Conservation (phyloP, 23 tunicate species). For the Aplidium turbinatum region DNA sequence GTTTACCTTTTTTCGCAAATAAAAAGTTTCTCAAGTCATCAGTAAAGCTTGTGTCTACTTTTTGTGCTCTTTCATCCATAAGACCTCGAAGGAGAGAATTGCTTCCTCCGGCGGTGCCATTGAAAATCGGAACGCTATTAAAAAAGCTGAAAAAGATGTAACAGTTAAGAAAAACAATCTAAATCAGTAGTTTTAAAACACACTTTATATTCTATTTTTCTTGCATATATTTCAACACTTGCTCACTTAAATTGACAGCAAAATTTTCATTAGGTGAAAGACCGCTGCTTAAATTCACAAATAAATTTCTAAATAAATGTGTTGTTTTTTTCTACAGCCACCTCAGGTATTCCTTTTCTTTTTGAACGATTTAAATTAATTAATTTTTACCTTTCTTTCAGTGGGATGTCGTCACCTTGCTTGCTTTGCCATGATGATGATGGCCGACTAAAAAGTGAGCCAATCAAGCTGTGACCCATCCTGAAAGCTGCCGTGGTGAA, state of each 20-base stretch:
- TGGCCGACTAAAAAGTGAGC: conserved; percentile 33
- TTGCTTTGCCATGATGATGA: conserved; percentile 37
- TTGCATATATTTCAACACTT: too few relatives aligned
- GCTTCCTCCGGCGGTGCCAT: conserved; percentile 43
- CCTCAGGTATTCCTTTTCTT: too few relatives aligned
- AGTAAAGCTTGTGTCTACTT: conserved; percentile 51
- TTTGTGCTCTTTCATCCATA: conserved; percentile 45
- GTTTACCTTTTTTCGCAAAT: conserved; percentile 58
- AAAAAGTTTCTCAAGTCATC: conserved; percentile 64
- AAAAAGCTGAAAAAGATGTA: conserved; percentile 59
- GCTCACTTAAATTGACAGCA: too few relatives aligned
- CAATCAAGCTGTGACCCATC: conserved; percentile 75
- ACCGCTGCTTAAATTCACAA: too few relatives aligned
- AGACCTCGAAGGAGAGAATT: conserved; percentile 75
- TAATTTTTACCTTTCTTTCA: conserved; percentile 35
- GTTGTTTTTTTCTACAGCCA: too few relatives aligned
- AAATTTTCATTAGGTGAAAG: too few relatives aligned
- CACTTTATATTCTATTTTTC: too few relatives aligned
- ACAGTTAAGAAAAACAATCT: too few relatives aligned
- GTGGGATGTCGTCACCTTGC: conserved; percentile 18
- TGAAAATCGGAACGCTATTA: conserved; percentile 50
- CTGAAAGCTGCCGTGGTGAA: conserved; percentile 93
- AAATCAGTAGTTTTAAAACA: too few relatives aligned
- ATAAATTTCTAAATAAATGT: too few relatives aligned
- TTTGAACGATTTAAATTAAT: too few relatives aligned